These are phyloP conservation scores for Paraescarpia echinospica DNA, from an alignment of 1,140 invertebrate species.

Conservation along the genomic window DNA sequence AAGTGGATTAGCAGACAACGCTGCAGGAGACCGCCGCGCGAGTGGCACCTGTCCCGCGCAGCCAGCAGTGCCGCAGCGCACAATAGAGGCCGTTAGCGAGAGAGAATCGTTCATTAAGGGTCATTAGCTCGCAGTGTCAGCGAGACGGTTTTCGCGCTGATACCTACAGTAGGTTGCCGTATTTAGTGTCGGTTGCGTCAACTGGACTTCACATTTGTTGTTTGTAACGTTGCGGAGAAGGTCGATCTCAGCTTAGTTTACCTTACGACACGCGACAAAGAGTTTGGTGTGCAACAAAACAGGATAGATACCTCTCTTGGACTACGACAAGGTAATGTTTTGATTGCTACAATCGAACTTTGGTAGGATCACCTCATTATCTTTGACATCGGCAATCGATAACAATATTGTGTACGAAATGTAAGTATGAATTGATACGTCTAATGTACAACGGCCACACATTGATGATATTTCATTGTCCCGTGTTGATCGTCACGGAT, in stretches of 20 bases:
- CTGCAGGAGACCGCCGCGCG: no score
- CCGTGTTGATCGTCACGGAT: no score
- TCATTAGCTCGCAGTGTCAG: neutral
- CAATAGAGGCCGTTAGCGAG: neutral
- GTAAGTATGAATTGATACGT: no score
- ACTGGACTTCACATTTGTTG: neutral
- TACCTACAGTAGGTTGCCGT: neutral
- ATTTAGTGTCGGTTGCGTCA: neutral
- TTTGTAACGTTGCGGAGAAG: neutral
- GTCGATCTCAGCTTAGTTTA: neutral
- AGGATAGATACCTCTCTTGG: neutral
- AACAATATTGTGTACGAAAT: neutral
- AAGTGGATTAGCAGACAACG: neutral
- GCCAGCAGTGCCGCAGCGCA: neutral
- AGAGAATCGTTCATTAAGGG: neutral
- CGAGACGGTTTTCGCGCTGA: neutral
- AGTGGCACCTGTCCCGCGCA: neutral
- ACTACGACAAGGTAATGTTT: conserved; percentile 2
- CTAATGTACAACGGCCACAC: no score
- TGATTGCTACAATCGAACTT: neutral
- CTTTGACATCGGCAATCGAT: neutral
- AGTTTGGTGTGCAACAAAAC: neutral
- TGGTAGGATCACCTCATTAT: neutral
- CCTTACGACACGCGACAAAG: neutral
- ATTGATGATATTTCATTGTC: no score